phyloP scores from a whole-genome alignment of 2,113 vertebrate species.

The Spilogale gracilis region DNA sequence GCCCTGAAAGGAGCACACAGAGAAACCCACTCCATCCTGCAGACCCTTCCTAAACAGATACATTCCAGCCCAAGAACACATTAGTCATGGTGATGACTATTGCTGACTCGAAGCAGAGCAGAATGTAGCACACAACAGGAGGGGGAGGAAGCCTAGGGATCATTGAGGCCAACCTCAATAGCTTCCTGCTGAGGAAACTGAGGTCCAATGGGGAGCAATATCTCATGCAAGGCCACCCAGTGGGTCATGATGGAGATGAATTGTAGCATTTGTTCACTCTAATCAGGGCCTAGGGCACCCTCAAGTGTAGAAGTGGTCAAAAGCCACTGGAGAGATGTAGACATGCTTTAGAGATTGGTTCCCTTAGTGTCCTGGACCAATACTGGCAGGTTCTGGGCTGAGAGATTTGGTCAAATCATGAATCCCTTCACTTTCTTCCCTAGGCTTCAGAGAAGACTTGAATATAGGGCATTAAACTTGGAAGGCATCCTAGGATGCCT shows the following conservation, averaged over 20 bases:
- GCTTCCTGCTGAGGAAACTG: background rate
- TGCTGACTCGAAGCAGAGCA: background rate
- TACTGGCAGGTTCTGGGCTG: background rate
- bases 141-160: background rate
- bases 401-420: background rate
- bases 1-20: background rate
- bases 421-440: background rate
- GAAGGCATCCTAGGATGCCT: background rate
- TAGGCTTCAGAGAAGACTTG: background rate
- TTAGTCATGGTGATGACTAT: slow-evolving; percentile 65
- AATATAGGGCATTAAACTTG: background rate
- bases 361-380: background rate
- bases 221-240: background rate
- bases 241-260: background rate
- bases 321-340: background rate
- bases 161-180: background rate
- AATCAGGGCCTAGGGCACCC: too few species aligned
- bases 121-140: background rate
- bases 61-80: slow-evolving; percentile 33
- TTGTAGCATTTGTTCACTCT: background rate
- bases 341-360: background rate
- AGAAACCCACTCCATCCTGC: background rate
- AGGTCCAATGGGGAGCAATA: background rate
- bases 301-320: background rate
- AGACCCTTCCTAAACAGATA: background rate